Conservation (phyloP, 2,888 invertebrate species). For the Chaetogeoica ovagalla region DNA sequence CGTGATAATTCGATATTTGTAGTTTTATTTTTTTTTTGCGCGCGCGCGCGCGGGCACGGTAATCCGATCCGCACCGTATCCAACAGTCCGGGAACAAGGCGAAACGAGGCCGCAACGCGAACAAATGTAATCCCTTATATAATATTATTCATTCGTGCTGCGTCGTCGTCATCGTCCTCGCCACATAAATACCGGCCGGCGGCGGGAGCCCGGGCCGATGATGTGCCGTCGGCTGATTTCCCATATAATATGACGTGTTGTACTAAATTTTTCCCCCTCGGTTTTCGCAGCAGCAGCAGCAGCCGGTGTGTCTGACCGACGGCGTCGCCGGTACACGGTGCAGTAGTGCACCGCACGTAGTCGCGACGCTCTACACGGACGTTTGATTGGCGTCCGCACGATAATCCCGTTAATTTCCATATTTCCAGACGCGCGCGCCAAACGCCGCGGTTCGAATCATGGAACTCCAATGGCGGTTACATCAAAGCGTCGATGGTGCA, state of each 20-base stretch:
- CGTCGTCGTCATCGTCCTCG: too few species aligned
- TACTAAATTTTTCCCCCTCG: too few species aligned
- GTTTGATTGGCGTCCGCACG: slow-evolving; percentile 37
- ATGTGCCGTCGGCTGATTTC: too few species aligned
- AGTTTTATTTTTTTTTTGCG: neutral
- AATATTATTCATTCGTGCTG: too few species aligned
- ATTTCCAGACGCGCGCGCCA: neutral
- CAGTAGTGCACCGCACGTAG: too few species aligned
- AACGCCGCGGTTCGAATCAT: neutral
- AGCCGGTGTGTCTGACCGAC: neutral
- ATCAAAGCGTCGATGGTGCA: too few species aligned
- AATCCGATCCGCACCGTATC: slow-evolving; percentile 40
- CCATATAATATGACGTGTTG: too few species aligned
- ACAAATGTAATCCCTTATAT: slow-evolving; percentile 44
- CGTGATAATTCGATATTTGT: slow-evolving; percentile 43
- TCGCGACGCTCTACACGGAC: neutral
- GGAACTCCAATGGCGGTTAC: neutral
- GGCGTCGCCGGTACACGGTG: too few species aligned
- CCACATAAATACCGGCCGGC: too few species aligned
- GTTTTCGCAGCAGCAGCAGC: neutral
- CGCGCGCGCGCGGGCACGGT: too few species aligned
- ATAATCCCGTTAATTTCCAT: slow-evolving; percentile 46
- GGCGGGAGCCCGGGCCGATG: too few species aligned
- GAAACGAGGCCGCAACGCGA: slow-evolving; percentile 47
- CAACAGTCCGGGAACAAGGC: slow-evolving; percentile 18